Conservation (phyloP, 1,140 invertebrate species). For the Sogatella furcifera region DNA sequence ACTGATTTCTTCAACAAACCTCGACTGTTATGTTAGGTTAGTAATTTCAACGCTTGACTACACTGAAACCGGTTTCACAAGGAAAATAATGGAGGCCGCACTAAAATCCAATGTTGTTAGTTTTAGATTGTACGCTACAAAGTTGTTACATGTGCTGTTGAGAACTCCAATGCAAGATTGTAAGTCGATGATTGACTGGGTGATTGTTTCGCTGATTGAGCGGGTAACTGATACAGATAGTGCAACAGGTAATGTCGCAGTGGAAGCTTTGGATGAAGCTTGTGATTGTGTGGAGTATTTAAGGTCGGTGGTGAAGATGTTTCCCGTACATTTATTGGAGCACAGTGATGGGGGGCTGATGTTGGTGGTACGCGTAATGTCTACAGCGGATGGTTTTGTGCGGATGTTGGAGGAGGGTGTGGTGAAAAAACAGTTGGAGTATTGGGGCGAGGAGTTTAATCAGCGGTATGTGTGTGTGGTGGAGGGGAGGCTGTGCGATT, state of each 20-base stretch:
- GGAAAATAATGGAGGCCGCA: conserved; percentile 37
- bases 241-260: conserved; percentile 60
- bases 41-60: conserved; percentile 86
- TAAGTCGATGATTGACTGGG: conserved; percentile 52
- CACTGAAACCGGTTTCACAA: conserved; percentile 51
- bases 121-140: conserved; percentile 64
- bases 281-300: conserved; percentile 70
- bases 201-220: conserved; percentile 64
- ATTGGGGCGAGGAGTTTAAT: conserved; percentile 52
- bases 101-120: not conserved
- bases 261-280: conserved; percentile 82
- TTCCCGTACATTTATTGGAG: conserved; percentile 54
- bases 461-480: conserved; percentile 74
- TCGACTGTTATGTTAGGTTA: conserved; percentile 87
- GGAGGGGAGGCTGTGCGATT: conserved; percentile 73
- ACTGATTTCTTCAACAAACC: conserved; percentile 67
- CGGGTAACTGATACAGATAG: conserved; percentile 72
- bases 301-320: conserved; percentile 58
- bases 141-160: conserved; percentile 76
- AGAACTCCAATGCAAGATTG: conserved; percentile 47
- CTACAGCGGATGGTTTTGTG: conserved; percentile 57
- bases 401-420: conserved; percentile 55
- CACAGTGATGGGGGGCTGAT: conserved; percentile 75
- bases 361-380: conserved; percentile 71
- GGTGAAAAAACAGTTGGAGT: conserved; percentile 57